Base-by-base conservation (phyloP, 1,140 invertebrate genomes). In the Zaprionus taronus region DNA sequence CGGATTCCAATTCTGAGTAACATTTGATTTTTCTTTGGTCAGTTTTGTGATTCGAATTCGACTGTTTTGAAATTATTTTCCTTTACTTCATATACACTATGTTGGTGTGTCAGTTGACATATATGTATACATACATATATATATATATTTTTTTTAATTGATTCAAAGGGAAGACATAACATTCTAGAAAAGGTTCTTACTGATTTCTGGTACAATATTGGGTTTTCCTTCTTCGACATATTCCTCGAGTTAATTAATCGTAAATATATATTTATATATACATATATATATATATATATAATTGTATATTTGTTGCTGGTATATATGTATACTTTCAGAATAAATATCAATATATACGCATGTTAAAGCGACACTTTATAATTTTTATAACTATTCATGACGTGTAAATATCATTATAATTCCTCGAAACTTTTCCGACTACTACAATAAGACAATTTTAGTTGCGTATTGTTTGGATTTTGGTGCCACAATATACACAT, bases 141-240 rank as follows among this genome's bases (percentile, higher is more conserved):
- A 44, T 26, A 26, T 57, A 28, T 64, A 71, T 60, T 63, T 72
- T 79, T 89, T 72, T 79, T 89, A 89, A 89, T 89, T 89, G 84
- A 89, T 89, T 84, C 81, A 89, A 87, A 89, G 84, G 84, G 84
- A 89, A 89, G 84, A 89, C 84, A 89, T 89, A 89, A 89, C 81
- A 89, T 89, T 89, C 84, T 89, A 89, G 81, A 89, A 89, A 89
- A 89, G 83, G 79, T 90, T 83, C 67, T 89, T 79, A 89, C 75
- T 89, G 84, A 89, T 87, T 83, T 86, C 72, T 71, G 67, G 63
- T 72, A 77, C 41, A 77, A 62, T 61, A 67, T 61, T 73, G 31
- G 15, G n/a, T 71, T 71, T 71, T 58, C 36, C 17, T 62, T 47
- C n/a, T 17, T 17, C 15, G 41, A 47, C 41, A 47, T 47, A 47